Evolutionary conservation across 1,140 invertebrate genomes (phyloP).

Genomic region (Polyergus mexicanus): DNA sequence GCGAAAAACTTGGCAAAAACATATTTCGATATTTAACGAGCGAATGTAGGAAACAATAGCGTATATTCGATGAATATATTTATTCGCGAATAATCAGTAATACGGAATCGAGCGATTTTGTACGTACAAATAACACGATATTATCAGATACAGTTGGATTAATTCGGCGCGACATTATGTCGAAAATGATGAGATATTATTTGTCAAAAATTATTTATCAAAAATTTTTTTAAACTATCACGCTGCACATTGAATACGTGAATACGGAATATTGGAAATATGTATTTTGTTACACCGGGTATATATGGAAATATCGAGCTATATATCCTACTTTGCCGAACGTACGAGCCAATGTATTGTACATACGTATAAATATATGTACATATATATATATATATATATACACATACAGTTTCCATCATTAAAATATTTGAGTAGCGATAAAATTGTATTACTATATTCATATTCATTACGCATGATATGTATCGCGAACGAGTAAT

Average conservation of each 20-base stretch:
- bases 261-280: constrained; percentile 39
- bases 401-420: not conserved
- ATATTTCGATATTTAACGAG: constrained; percentile 3
- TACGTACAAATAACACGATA: not conserved
- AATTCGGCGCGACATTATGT: not conserved
- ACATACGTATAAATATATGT: too few relatives aligned
- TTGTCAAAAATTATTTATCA: not conserved
- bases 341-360: too few relatives aligned
- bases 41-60: not conserved
- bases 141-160: constrained; percentile 18
- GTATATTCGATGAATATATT: not conserved
- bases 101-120: not conserved
- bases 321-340: constrained; percentile 20
- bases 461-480: constrained; percentile 26
- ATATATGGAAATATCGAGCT: constrained; percentile 36
- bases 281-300: not conserved
- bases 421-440: constrained; percentile 43
- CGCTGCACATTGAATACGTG: not conserved
- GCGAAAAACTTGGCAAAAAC: not conserved
- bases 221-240: constrained; percentile 5
- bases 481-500: not conserved
- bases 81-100: constrained; percentile 32
- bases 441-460: constrained; percentile 46
- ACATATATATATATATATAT: too few relatives aligned
- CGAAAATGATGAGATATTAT: constrained; percentile 48